Evolutionary conservation across 2,113 vertebrate species (phyloP), one percentile per base, ranked within the genome.

Genomic region (Anthoscopus minutus): DNA sequence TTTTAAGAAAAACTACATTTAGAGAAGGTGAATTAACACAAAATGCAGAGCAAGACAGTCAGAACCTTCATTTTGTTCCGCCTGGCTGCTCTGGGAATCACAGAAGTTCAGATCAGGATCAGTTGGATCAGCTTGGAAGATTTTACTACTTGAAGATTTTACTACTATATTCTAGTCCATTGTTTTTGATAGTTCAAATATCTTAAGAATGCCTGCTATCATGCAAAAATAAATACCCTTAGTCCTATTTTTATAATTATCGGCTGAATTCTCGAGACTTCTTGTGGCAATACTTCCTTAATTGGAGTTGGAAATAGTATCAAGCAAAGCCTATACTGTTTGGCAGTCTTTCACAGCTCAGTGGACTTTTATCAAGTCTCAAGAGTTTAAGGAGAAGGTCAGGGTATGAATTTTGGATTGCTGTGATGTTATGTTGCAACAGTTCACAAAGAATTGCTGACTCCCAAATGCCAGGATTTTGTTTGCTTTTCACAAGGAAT

Each of bases 291-390:
- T 79, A 97, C 96, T 13, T 89, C 98, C 79, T 96, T 98, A 86
- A 97, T 97, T 81, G 98, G 98, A 11, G 97, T 98, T 40, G 97
- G 97, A 38, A 98, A 98, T 47, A 98, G 97, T 18, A 97, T 98
- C 76, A 98, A 98, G 92, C 97, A 98, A 92, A 98, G 98, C 92
- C 86, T 98, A 15, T 98, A 97, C 65, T 97, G 96, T 27, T 97
- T 98, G 88, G 96, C 97, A 60, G 97, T 98, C 48, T 98, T 98
- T 88, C 97, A 98, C 67, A 98, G 97, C 87, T 89, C 94, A 25
- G 92, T 98, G 69, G 97, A 98, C 79, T 97, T 98, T 93, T 98
- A 98, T 96, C 98, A 98, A 92, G 96, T 98, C 89, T 97, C 97
- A 15, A 97, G 98, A 35, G 95, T 97, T 97, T n/a, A 98, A 94